Evolutionary conservation across 2,113 vertebrate species (phyloP).

Genomic region (Cynoglossus semilaevis): DNA sequence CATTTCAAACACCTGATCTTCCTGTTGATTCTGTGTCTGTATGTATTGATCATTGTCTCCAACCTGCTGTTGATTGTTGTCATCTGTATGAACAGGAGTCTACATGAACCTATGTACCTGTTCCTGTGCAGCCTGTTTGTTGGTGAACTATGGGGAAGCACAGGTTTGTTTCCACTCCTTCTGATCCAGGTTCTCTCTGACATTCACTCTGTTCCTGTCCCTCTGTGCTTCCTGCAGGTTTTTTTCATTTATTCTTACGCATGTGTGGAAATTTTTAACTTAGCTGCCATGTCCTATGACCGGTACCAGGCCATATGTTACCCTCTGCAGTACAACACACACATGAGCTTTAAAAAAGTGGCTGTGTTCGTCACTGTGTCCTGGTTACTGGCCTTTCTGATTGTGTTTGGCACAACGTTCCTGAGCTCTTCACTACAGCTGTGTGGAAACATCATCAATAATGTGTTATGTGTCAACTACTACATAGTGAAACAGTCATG

Average conservation of each 20-base stretch:
- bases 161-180: slow-evolving; percentile 30
- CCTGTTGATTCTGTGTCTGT: not conserved
- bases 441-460: not conserved
- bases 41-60: not conserved
- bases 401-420: not conserved
- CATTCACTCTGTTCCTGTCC: not conserved
- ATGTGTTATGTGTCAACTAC: slow-evolving; percentile 1
- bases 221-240: slow-evolving; percentile 23
- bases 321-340: slow-evolving; percentile 62
- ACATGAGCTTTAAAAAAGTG: slow-evolving; percentile 32
- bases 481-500: slow-evolving; percentile 2
- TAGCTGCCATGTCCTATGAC: slow-evolving; percentile 71
- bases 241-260: slow-evolving; percentile 10
- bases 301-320: slow-evolving; percentile 67
- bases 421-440: slow-evolving; percentile 15
- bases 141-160: slow-evolving; percentile 56
- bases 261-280: not conserved
- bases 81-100: slow-evolving; percentile 48
- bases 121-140: slow-evolving; percentile 56
- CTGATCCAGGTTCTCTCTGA: slow-evolving; percentile 17
- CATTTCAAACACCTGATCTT: not conserved
- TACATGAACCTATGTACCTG: slow-evolving; percentile 67
- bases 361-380: not conserved
- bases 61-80: slow-evolving; percentile 28
- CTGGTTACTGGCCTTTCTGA: slow-evolving; percentile 32